Conservation (phyloP, 2,888 invertebrate genomes). For the Amphipoea oculea region DNA sequence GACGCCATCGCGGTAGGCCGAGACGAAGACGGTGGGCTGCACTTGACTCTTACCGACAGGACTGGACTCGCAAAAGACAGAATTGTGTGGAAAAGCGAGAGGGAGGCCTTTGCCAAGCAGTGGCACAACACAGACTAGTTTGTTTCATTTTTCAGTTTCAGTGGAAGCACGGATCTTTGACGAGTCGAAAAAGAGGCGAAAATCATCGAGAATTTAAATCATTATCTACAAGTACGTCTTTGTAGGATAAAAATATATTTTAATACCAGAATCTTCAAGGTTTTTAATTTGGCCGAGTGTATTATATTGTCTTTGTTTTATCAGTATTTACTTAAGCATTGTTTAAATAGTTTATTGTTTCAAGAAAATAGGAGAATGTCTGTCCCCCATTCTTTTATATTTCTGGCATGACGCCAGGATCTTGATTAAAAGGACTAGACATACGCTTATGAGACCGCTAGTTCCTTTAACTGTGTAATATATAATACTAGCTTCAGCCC, state of each 20-base stretch:
- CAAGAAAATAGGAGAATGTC: slow-evolving; percentile 17
- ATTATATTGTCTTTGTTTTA: slow-evolving; percentile 12
- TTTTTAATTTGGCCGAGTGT: slow-evolving; percentile 28
- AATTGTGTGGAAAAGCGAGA: no score
- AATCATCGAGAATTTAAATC: not conserved
- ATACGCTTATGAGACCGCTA: not conserved
- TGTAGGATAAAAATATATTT: not conserved
- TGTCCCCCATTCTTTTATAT: slow-evolving; percentile 9
- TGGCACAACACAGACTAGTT: no score
- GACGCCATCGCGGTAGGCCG: no score
- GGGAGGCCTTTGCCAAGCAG: no score
- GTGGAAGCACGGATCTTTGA: no score
- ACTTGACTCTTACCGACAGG: no score
- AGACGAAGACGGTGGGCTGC: no score
- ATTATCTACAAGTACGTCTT: not conserved
- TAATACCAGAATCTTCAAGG: slow-evolving; percentile 35
- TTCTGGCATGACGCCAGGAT: slow-evolving; percentile 28
- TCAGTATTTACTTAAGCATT: slow-evolving; percentile 28
- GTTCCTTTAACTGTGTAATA: not conserved
- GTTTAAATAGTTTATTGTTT: slow-evolving; percentile 46
- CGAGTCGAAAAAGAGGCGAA: no score
- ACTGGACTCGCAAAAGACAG: no score
- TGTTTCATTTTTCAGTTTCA: no score
- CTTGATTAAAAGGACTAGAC: slow-evolving; percentile 41
- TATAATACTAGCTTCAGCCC: not conserved